phyloP scores from a whole-genome alignment of 1,140 invertebrate species.

The Pissodes strobi region DNA sequence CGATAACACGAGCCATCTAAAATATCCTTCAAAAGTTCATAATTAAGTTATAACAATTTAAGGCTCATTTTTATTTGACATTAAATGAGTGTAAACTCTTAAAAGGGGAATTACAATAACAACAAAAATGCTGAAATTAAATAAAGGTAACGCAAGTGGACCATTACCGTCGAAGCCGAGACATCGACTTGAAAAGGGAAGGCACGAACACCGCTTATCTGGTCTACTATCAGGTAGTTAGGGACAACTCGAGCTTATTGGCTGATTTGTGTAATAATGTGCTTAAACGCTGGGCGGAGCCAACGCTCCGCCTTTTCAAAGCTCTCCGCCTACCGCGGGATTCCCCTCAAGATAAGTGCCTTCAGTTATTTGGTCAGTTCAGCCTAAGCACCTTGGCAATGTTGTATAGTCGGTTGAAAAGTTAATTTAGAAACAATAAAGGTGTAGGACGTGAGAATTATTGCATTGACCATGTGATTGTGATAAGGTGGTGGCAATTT shows the following conservation, averaged over 20 bases:
- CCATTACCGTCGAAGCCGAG: constrained; percentile 18
- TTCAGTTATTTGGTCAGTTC: constrained; percentile 43
- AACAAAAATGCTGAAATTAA: constrained; percentile 50
- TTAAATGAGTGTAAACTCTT: constrained; percentile 52
- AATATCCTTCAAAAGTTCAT: constrained; percentile 31
- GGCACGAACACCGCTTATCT: background rate
- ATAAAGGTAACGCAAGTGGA: constrained; percentile 39
- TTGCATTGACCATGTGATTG: constrained; percentile 29
- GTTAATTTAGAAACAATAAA: constrained; percentile 4
- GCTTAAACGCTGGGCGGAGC: constrained; percentile 30
- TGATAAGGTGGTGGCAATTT: no score
- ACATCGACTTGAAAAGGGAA: background rate
- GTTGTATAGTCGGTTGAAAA: constrained; percentile 31
- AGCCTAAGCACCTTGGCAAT: constrained; percentile 35
- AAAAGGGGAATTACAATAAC: constrained; percentile 48
- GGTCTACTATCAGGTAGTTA: constrained; percentile 37
- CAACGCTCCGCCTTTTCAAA: background rate
- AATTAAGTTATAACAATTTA: constrained; percentile 55
- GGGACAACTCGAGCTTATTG: constrained; percentile 40
- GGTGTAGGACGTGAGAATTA: no score
- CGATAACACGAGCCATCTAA: no score
- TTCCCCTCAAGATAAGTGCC: constrained; percentile 12
- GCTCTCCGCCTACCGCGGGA: constrained; percentile 29
- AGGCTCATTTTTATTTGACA: constrained; percentile 48
- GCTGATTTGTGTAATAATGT: constrained; percentile 39